Conservation (phyloP, 1,140 invertebrate species). For the Penaeus japonicus region DNA sequence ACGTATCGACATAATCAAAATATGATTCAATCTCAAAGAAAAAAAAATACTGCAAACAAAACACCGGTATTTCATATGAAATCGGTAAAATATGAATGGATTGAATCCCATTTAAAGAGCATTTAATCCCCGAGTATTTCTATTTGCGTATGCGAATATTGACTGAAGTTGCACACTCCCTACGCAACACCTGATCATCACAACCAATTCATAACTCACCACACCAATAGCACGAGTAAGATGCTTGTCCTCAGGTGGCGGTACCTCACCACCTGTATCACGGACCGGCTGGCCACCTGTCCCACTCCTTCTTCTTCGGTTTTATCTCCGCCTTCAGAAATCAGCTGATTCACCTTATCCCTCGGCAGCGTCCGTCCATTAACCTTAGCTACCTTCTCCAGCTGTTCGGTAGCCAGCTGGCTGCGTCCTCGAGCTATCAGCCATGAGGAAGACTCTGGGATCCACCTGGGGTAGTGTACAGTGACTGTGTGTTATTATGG, state of each 20-base stretch:
- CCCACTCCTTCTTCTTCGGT: not conserved
- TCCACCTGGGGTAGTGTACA: conserved; percentile 56
- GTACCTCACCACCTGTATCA: conserved; percentile 50
- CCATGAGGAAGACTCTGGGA: conserved; percentile 63
- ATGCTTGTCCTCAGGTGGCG: conserved; percentile 48
- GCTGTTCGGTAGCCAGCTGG: conserved; percentile 54
- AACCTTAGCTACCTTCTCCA: conserved; percentile 60
- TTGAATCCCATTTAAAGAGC: no score
- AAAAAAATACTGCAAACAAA: no score
- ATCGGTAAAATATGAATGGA: no score
- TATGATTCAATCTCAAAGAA: no score
- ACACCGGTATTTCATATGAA: no score
- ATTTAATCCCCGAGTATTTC: no score
- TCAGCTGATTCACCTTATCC: conserved; percentile 41
- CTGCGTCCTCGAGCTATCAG: conserved; percentile 58
- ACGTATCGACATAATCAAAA: no score
- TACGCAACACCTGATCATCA: not conserved
- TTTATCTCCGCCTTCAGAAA: not conserved
- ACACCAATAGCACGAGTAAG: conserved; percentile 49
- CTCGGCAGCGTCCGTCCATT: conserved; percentile 58
- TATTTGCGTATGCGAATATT: no score
- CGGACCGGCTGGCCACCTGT: not conserved
- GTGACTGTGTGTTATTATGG: not conserved
- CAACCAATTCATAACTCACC: conserved; percentile 52
- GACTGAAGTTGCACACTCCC: not conserved